These are phyloP conservation scores for Bombus superbus DNA, from an alignment of 1,140 invertebrate genomes.

Conservation along the genomic window DNA sequence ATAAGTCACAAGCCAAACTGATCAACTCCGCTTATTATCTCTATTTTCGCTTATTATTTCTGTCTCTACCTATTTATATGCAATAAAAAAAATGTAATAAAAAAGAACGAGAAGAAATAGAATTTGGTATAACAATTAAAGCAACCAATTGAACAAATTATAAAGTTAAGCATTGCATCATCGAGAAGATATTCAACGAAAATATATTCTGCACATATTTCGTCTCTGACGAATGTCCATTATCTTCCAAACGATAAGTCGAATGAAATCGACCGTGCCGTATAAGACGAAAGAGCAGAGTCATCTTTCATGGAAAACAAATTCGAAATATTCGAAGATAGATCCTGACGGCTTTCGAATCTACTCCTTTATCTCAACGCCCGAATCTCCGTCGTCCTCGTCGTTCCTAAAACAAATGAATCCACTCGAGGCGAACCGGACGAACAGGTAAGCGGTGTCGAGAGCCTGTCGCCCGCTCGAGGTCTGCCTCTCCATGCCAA, in stretches of 20 bases:
- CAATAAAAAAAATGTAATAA: too few relatives aligned
- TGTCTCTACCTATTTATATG: too few relatives aligned
- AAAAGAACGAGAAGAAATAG: too few relatives aligned
- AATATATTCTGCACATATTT: background rate
- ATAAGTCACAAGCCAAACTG: too few relatives aligned
- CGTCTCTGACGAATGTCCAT: background rate
- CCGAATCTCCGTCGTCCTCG: slow-evolving; percentile 36
- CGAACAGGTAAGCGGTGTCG: slow-evolving; percentile 38
- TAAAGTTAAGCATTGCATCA: background rate
- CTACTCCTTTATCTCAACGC: slow-evolving; percentile 50
- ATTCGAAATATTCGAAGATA: slow-evolving; percentile 52
- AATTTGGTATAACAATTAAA: too few relatives aligned
- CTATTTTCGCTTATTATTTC: too few relatives aligned
- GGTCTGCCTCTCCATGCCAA: background rate
- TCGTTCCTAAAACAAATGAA: slow-evolving; percentile 63
- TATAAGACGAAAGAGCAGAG: background rate
- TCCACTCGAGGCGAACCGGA: slow-evolving; percentile 40
- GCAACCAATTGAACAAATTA: background rate
- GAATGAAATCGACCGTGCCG: background rate
- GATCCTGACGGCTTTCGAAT: slow-evolving; percentile 29
- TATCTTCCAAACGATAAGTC: background rate
- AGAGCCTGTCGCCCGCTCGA: background rate
- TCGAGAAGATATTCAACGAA: background rate
- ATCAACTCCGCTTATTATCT: too few relatives aligned
- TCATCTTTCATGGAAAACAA: slow-evolving; percentile 7